These are phyloP conservation scores for Dolichopus griseipennis DNA, from an alignment of 2,888 invertebrate genomes.

Conservation along the genomic window DNA sequence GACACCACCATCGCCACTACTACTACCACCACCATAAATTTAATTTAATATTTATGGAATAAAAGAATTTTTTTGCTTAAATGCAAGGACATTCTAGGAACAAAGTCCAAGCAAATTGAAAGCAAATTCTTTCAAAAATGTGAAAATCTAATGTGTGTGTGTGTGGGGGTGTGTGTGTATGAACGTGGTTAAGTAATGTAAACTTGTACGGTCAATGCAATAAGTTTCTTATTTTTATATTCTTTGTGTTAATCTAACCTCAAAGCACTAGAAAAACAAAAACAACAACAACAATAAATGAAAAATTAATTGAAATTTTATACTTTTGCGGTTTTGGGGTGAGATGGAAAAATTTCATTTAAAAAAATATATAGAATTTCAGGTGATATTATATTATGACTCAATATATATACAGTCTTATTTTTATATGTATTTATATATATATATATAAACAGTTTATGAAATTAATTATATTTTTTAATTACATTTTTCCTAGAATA, in stretches of 20 bases:
- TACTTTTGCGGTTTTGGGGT: slow-evolving; percentile 1
- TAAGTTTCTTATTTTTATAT: background rate
- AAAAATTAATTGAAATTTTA: slow-evolving; percentile 6
- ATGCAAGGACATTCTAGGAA: too few species aligned
- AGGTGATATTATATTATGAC: background rate
- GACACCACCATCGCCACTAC: too few species aligned
- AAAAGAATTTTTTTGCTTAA: too few species aligned
- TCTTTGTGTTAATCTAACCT: slow-evolving; percentile 1
- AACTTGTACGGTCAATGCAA: background rate
- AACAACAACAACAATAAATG: background rate
- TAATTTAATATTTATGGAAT: too few species aligned
- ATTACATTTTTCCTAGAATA: background rate
- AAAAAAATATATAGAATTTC: background rate
- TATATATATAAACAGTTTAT: background rate
- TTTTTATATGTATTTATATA: background rate
- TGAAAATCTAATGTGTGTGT: too few species aligned
- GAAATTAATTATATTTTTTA: slow-evolving; percentile 3
- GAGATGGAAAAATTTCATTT: background rate
- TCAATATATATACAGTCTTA: background rate
- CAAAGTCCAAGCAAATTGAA: too few species aligned
- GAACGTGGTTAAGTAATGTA: background rate
- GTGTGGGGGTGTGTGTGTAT: too few species aligned
- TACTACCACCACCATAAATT: too few species aligned
- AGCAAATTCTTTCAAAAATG: too few species aligned
- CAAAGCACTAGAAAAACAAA: background rate